A percentile compares a stretch with the other conserved stretches of the same genome.
Conservation (phyloP, 2,797 vertebrate genomes). For the Squalus acanthias region DNA sequence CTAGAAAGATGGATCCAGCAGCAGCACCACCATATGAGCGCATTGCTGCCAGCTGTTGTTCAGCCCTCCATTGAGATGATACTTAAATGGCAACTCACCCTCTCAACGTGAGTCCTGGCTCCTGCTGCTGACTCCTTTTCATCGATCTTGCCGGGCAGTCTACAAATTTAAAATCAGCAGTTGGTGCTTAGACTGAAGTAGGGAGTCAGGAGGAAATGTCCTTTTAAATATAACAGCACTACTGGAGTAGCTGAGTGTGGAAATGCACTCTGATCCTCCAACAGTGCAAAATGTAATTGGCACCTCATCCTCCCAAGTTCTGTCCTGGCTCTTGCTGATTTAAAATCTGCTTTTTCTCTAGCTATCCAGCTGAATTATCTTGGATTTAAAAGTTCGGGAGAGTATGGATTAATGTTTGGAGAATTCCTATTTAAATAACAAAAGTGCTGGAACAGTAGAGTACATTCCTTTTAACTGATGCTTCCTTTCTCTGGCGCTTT, state of each 20-base stretch:
- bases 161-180: constrained; percentile 3
- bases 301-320: not conserved
- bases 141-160: not conserved
- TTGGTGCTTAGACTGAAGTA: constrained; percentile 10
- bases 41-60: constrained; percentile 18
- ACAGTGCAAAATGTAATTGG: not conserved
- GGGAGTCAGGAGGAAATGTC: not conserved
- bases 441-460: not conserved
- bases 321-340: not conserved
- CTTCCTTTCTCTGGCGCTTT: not conserved
- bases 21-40: constrained; percentile 1
- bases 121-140: constrained; percentile 11
- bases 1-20: constrained; percentile 16
- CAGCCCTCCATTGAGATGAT: constrained; percentile 14
- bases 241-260: not conserved
- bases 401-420: not conserved
- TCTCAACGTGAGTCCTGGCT: constrained; percentile 10
- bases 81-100: constrained; percentile 21
- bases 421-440: not conserved
- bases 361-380: not conserved
- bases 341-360: not conserved
- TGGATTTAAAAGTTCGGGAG: not conserved
- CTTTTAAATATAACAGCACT: constrained; percentile 7
- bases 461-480: not conserved
- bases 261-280: not conserved